phyloP scores from a whole-genome alignment of 2,888 invertebrate species.

The Eurytoma adleriae region DNA sequence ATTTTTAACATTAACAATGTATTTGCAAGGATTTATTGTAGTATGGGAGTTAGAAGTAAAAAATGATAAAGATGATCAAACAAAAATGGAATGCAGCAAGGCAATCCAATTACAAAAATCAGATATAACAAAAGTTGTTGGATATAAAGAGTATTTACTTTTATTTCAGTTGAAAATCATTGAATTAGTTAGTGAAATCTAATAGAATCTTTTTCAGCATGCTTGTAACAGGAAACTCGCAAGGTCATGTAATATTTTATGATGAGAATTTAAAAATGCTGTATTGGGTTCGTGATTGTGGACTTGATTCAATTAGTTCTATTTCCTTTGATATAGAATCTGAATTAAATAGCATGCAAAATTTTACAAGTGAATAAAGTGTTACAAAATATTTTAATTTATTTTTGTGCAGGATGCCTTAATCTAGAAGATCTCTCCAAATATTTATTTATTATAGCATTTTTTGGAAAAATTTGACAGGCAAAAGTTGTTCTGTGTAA shows the following conservation, averaged over 20 bases:
- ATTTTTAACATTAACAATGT: not conserved
- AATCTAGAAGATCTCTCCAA: too few species aligned
- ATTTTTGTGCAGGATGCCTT: too few species aligned
- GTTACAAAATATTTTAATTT: too few species aligned
- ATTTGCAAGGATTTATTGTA: constrained; percentile 61
- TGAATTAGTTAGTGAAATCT: not conserved
- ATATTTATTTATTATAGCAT: too few species aligned
- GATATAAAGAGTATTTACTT: constrained; percentile 57
- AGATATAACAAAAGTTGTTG: constrained; percentile 62
- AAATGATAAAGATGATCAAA: not conserved
- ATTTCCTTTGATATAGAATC: constrained; percentile 77
- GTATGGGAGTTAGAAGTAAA: constrained; percentile 60
- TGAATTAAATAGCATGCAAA: not conserved
- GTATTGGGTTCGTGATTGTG: constrained; percentile 78
- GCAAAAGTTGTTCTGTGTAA: too few species aligned
- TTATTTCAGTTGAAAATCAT: not conserved
- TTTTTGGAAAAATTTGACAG: too few species aligned
- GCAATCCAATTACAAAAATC: constrained; percentile 61
- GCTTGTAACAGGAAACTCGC: constrained; percentile 78
- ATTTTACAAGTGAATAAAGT: too few species aligned
- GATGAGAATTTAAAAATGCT: constrained; percentile 79
- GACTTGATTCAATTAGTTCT: constrained; percentile 76
- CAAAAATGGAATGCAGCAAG: constrained; percentile 61
- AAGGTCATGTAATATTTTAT: constrained; percentile 80
- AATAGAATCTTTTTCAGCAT: constrained; percentile 70